Evolutionary conservation across 2,113 vertebrate species (phyloP).

Genomic region (Archilochus colubris): DNA sequence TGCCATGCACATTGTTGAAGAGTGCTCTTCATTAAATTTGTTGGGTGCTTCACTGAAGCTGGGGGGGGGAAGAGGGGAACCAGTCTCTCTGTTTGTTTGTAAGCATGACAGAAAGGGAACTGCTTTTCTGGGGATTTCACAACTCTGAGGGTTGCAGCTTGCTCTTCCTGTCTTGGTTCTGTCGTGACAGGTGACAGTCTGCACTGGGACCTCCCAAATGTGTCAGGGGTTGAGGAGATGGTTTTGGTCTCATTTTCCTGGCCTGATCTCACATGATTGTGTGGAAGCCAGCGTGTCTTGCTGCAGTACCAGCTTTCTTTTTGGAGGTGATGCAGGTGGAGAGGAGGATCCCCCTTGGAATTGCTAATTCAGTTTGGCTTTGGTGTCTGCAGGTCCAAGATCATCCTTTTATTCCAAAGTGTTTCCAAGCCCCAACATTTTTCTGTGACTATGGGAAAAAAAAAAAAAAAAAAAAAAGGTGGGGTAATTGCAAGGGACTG

Average conservation of each 20-base stretch:
- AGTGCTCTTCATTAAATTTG: background rate
- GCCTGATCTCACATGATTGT: background rate
- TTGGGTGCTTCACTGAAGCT: background rate
- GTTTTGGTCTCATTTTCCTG: accelerated
- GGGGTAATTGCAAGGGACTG: background rate
- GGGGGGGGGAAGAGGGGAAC: background rate
- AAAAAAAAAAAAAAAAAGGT: background rate
- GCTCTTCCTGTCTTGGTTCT: background rate
- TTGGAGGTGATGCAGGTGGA: background rate
- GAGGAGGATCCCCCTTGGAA: background rate
- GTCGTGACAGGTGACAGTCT: background rate
- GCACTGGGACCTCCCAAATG: background rate
- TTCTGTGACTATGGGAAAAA: background rate
- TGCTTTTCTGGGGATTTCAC: conserved; percentile 9
- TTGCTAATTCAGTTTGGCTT: background rate
- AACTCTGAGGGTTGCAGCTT: background rate
- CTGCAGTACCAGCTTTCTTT: background rate
- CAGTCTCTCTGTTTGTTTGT: background rate
- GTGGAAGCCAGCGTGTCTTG: background rate
- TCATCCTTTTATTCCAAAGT: background rate
- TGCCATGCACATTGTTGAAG: background rate
- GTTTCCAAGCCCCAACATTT: background rate
- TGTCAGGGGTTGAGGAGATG: accelerated
- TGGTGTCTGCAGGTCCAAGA: background rate
- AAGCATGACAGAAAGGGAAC: background rate